Evolutionary conservation across 2,888 invertebrate genomes (phyloP).

Genomic region (Hipparchia semele): DNA sequence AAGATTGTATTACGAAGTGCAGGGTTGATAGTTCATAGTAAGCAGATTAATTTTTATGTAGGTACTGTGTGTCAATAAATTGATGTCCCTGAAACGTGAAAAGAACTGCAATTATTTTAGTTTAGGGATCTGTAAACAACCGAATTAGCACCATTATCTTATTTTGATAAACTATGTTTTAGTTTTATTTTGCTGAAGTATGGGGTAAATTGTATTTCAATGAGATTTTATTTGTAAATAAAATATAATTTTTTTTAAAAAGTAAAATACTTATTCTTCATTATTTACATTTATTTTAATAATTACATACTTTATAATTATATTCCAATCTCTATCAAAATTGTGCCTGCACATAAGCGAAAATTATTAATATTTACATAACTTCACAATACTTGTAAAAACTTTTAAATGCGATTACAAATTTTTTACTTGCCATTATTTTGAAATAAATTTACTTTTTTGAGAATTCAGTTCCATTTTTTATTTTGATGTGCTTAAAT

Average conservation of each 20-base stretch:
- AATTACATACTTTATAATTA: neutral
- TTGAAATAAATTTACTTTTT: neutral
- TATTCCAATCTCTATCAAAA: neutral
- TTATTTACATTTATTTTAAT: neutral
- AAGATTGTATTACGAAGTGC: too few species aligned
- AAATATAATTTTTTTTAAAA: constrained; percentile 13
- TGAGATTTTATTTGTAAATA: neutral
- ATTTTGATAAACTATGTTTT: neutral
- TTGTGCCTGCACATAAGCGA: constrained; percentile 5
- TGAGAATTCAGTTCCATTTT: neutral
- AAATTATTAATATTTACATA: neutral
- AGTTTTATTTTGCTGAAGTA: neutral
- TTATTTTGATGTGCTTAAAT: neutral
- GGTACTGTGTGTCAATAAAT: too few species aligned
- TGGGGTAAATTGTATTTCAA: too few species aligned
- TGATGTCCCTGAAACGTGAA: too few species aligned
- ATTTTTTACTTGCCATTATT: neutral
- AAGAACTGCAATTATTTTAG: too few species aligned
- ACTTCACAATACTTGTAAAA: neutral
- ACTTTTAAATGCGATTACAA: neutral
- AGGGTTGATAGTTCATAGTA: too few species aligned
- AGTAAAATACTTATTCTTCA: constrained; percentile 12
- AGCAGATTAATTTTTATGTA: too few species aligned
- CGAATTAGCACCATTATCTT: too few species aligned
- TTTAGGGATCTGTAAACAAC: too few species aligned